Evolutionary conservation across 1,140 invertebrate species (phyloP), one percentile per base, ranked within the genome.

Genomic region (Microplitis mediator): DNA sequence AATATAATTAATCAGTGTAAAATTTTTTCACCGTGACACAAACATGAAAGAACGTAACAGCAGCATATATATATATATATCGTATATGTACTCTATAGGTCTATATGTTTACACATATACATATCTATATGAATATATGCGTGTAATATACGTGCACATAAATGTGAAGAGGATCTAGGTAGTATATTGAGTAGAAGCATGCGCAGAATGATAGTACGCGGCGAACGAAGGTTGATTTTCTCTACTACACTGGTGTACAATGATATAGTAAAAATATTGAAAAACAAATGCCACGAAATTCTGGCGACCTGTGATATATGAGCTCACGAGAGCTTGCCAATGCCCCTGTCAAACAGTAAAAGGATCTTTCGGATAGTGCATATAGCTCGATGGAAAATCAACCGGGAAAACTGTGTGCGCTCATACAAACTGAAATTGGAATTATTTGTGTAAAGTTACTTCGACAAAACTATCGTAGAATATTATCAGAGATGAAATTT

Each of bases 251-350:
- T 45, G 2, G 6, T 11, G 39, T 11, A 9, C 39, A 45, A 45
- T 45, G 39, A 45, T 32, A 4, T 62, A 61, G 51, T 4, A 14
- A 39, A 74, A 74, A 74, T 74, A 74, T 74, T 69, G 69, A 74
- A 74, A 74, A 74, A 71, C 69, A 71, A 74, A 71, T 68, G 69
- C 58, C 51, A 64, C 13, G 36, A 51, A 63, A 63, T 56, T 60
- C 35, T 61, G 64, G 32, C 36, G 31, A 34, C 34, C 16, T 9
- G 50, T 67, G 54, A 68, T 68, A 31, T 36, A 58, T 60, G 66
- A 68, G 39, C 39, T 39, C 54, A 51, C 31, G 9, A 13, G n/a
- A 50, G 35, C 31, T 58, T 69, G 67, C 63, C 67, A 74, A 64
- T 45, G 39, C 39, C 68, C 34, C 51, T 66, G 62, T 69, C 67